Percentiles rank a stretch among this genome's conserved stretches.
Conservation (phyloP, 2,888 invertebrate species). For the Baccha elongata region DNA sequence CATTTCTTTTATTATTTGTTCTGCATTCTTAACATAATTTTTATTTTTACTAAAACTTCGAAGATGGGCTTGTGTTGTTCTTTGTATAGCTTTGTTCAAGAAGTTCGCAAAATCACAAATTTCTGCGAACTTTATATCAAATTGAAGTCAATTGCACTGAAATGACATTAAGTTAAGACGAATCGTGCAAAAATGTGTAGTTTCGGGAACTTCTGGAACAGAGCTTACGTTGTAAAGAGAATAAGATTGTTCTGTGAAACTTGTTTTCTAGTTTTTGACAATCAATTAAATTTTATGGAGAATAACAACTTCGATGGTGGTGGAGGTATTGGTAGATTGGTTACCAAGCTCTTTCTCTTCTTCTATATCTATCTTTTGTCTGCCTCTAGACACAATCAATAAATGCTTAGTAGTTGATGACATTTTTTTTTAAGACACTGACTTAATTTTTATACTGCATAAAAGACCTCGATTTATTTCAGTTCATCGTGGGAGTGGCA, state of each 20-base stretch:
- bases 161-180: no score
- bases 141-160: no score
- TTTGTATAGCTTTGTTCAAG: no score
- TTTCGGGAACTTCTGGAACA: no score
- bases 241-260: constrained; percentile 8
- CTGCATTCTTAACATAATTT: constrained; percentile 53
- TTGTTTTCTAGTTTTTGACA: not conserved
- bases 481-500: constrained; percentile 74
- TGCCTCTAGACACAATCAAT: constrained; percentile 56
- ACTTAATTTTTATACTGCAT: constrained; percentile 81
- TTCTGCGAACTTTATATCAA: no score
- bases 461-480: constrained; percentile 81
- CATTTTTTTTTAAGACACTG: constrained; percentile 49
- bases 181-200: no score
- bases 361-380: constrained; percentile 31
- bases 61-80: constrained; percentile 48
- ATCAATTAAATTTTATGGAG: constrained; percentile 6
- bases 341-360: constrained; percentile 24
- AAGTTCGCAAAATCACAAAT: no score
- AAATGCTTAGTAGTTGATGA: constrained; percentile 74
- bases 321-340: constrained; percentile 43
- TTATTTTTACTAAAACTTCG: constrained; percentile 42
- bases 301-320: constrained; percentile 5
- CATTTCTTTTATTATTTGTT: constrained; percentile 26
- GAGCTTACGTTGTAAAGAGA: constrained; percentile 3